Conservation (phyloP, 2,888 invertebrate genomes). For the Crossocerus cetratus region DNA sequence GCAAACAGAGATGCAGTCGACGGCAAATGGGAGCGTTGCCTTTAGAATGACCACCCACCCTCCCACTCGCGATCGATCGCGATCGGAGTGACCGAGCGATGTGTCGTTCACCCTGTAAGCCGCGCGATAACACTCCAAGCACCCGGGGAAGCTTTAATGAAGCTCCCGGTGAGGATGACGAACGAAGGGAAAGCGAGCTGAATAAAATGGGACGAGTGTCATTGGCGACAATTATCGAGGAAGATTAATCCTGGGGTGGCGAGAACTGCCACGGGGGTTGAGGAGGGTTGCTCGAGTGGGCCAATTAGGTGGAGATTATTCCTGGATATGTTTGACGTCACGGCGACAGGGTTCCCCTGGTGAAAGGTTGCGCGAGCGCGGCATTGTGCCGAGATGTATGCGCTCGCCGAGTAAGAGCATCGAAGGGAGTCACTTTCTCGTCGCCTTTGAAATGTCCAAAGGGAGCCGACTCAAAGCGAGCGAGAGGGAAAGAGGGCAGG, state of each 20-base stretch:
- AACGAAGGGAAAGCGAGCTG: too few relatives aligned
- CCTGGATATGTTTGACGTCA: not conserved
- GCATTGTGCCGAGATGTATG: too few relatives aligned
- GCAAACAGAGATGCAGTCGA: not conserved
- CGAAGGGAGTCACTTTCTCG: slow-evolving; percentile 8
- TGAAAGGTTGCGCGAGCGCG: not conserved
- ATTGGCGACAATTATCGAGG: too few relatives aligned
- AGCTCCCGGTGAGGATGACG: too few relatives aligned
- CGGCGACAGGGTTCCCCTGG: not conserved
- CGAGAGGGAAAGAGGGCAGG: slow-evolving; percentile 1
- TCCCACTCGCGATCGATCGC: not conserved
- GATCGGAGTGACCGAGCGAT: not conserved
- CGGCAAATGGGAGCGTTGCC: not conserved
- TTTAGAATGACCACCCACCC: not conserved
- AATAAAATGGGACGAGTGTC: too few relatives aligned
- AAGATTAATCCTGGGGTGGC: too few relatives aligned
- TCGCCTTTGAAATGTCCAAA: slow-evolving; percentile 41
- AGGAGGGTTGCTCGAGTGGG: not conserved
- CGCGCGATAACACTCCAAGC: too few relatives aligned
- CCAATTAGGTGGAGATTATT: not conserved
- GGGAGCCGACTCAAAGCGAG: slow-evolving; percentile 8
- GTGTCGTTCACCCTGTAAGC: not conserved
- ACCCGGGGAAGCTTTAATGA: too few relatives aligned
- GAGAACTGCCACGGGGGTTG: too few relatives aligned
- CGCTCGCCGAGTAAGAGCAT: slow-evolving; percentile 4